phyloP scores from a whole-genome alignment of 1,140 invertebrate genomes.

The Sycophaga agraensis region DNA sequence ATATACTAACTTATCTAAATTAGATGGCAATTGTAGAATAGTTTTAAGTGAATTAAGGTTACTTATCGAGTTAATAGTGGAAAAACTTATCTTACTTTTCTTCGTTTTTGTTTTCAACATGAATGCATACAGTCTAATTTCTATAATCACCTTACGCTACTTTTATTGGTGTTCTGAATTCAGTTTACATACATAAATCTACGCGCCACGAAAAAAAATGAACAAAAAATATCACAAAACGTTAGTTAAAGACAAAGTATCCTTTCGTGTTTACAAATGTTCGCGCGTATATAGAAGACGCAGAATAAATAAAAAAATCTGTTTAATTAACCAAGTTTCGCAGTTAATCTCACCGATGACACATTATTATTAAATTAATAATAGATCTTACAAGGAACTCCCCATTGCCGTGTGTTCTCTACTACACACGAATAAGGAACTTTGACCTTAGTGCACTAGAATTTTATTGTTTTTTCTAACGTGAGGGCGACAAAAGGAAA shows the following conservation, averaged over 20 bases:
- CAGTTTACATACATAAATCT: too few relatives aligned
- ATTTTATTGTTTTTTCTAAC: not conserved
- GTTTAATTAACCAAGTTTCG: too few relatives aligned
- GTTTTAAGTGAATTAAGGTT: slow-evolving; percentile 1
- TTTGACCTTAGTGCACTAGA: not conserved
- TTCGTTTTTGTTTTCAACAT: not conserved
- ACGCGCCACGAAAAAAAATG: too few relatives aligned
- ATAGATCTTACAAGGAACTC: not conserved
- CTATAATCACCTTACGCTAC: slow-evolving; percentile 13
- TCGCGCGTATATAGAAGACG: too few relatives aligned
- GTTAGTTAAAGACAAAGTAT: too few relatives aligned
- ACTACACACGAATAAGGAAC: not conserved
- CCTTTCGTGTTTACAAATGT: too few relatives aligned
- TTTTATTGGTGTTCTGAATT: slow-evolving; percentile 1
- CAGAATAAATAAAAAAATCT: too few relatives aligned
- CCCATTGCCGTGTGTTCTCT: not conserved
- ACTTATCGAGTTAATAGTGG: too few relatives aligned
- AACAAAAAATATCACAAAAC: too few relatives aligned
- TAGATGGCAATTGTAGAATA: too few relatives aligned
- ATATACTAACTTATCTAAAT: too few relatives aligned
- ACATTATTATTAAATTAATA: slow-evolving; percentile 9
- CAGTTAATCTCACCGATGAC: too few relatives aligned
- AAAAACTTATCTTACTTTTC: not conserved
- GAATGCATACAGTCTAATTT: slow-evolving; percentile 7
- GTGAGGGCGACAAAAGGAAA: not conserved